Evolutionary conservation across 2,888 invertebrate genomes (phyloP).

Genomic region (Artemia sp.): DNA sequence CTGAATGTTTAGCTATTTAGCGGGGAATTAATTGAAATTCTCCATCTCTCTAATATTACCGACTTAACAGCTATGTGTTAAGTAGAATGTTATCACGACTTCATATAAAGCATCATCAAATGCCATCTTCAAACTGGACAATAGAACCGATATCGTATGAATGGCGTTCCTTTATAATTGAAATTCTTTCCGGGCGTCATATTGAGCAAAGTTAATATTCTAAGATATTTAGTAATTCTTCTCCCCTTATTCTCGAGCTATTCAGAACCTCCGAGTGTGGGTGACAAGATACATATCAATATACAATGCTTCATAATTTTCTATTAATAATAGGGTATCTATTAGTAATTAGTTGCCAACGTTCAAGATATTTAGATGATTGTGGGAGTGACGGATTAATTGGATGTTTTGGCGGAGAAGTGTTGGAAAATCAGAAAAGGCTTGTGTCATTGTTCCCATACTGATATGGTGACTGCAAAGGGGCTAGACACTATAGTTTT

Average conservation of each 20-base stretch:
- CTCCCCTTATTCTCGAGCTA: background rate
- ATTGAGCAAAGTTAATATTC: constrained; percentile 15
- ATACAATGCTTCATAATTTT: background rate
- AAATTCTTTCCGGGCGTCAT: background rate
- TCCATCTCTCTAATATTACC: too few relatives aligned
- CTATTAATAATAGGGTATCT: background rate
- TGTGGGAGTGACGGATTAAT: background rate
- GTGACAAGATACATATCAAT: constrained; percentile 4
- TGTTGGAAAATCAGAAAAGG: too few relatives aligned
- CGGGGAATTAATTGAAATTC: too few relatives aligned
- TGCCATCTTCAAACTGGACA: too few relatives aligned
- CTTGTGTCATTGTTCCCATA: too few relatives aligned
- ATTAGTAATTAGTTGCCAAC: background rate
- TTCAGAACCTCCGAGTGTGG: background rate
- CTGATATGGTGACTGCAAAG: too few relatives aligned
- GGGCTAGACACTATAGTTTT: too few relatives aligned
- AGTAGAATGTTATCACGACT: constrained; percentile 9
- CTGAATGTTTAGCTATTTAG: too few relatives aligned
- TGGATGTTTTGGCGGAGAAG: background rate
- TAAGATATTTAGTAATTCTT: background rate
- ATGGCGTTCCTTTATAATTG: background rate
- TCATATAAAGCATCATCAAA: background rate
- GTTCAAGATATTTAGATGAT: constrained; percentile 3
- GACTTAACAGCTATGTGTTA: too few relatives aligned
- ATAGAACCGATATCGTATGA: background rate